A percentile compares a stretch with the other conserved stretches of the same genome.
Evolutionary conservation across 1,140 invertebrate genomes (phyloP).

Genomic region (Panagrolaimus sp.): DNA sequence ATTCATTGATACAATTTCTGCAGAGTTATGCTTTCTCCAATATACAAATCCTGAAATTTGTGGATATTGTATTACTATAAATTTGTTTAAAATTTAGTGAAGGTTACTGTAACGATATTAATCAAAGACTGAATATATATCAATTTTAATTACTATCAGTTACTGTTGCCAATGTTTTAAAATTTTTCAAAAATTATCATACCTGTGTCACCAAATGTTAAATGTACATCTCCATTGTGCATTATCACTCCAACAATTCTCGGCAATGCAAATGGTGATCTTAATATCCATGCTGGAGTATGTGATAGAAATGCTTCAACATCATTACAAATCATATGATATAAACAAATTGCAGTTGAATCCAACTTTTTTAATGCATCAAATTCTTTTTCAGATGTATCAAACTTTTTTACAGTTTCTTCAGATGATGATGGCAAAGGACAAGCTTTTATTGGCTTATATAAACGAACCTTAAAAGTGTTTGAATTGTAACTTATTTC

Average conservation of each 20-base stretch:
- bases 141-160: too few species aligned
- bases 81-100: too few species aligned
- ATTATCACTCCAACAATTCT: background rate
- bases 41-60: background rate
- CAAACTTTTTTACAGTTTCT: background rate
- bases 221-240: slow-evolving; percentile 11
- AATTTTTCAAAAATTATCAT: background rate
- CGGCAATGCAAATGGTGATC: background rate
- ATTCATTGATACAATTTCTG: background rate
- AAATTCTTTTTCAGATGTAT: slow-evolving; percentile 1
- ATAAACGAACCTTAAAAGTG: background rate
- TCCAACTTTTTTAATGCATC: background rate
- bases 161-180: too few species aligned
- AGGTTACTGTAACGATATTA: too few species aligned
- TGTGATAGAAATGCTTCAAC: slow-evolving; percentile 4
- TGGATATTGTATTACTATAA: background rate
- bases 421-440: background rate
- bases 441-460: background rate
- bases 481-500: background rate
- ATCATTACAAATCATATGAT: slow-evolving; percentile 10
- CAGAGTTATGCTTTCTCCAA: background rate
- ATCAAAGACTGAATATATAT: too few species aligned
- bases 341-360: background rate
- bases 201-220: slow-evolving; percentile 9
- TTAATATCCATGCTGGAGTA: background rate